Conservation (phyloP, 2,113 vertebrate species). For the Calyptommatus sinebrachiatus region DNA sequence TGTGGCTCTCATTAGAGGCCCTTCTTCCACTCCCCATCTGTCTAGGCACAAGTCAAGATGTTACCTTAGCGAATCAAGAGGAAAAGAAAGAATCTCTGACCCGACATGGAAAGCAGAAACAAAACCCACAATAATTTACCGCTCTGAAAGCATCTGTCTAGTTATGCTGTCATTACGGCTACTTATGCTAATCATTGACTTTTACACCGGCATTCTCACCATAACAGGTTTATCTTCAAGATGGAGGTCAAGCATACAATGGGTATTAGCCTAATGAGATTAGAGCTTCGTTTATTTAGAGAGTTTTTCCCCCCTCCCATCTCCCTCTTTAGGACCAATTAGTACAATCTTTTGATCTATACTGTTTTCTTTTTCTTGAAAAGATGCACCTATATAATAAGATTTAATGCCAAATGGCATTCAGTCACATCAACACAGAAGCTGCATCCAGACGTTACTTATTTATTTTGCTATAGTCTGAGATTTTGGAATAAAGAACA, state of each 20-base stretch:
- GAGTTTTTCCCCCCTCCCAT: background rate
- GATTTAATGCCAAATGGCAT: background rate
- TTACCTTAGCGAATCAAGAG: slow-evolving; percentile 54
- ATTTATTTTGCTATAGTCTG: too few species aligned
- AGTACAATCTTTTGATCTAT: background rate
- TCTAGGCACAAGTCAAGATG: slow-evolving; percentile 58
- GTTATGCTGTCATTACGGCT: slow-evolving; percentile 27
- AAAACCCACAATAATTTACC: background rate
- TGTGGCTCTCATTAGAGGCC: slow-evolving; percentile 70
- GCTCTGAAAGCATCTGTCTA: slow-evolving; percentile 47
- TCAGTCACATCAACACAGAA: background rate
- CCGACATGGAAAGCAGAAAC: background rate
- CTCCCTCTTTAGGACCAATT: background rate
- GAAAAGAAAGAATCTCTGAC: slow-evolving; percentile 58
- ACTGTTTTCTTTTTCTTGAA: background rate
- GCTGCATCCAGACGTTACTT: too few species aligned
- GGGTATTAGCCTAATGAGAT: slow-evolving; percentile 1
- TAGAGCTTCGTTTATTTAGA: background rate
- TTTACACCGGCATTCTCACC: background rate
- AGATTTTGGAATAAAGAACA: too few species aligned
- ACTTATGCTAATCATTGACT: slow-evolving; percentile 8
- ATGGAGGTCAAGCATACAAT: background rate
- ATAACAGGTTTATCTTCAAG: background rate
- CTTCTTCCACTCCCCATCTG: slow-evolving; percentile 70
- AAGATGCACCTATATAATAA: background rate